Evolutionary conservation across 2,888 invertebrate species (phyloP), one percentile per base, ranked within the genome.

Genomic region (Andrena dorsata): DNA sequence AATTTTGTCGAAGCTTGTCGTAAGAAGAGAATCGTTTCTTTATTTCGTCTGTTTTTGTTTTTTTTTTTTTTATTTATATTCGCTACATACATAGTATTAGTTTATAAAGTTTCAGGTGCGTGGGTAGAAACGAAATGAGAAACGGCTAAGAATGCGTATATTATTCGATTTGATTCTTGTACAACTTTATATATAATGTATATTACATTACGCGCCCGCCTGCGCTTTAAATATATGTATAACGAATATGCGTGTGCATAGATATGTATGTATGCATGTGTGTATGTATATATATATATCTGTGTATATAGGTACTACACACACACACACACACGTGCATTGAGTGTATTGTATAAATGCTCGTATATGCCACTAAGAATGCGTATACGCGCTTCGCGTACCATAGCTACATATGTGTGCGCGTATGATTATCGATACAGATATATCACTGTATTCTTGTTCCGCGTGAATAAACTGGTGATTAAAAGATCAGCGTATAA

Each of bases 381-480:
- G 81, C 75, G 79, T 85, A 76, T 80, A 83, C 76, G 70, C 78
- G 69, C 63, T 73, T 64, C 69, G 77, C 80, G 76, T 83, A 84
- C 74, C 75, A 76, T 60, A 74, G 78, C 69, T 79, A 68, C 72
- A 66, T 41, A 56, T 84, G 84, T 70, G 76, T 79, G 66, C 72
- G 66, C 79, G 72, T 82, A 88, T 74, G 68, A 80, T 75, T 70
- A 85, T 75, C 63, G 79, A 86, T 87, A 90, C 84, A 86, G 81
- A 90, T 89, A 90, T 91, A 82, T 86, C 90, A 90, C 90, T 90
- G 88, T 90, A 89, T 90, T 88, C 88, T 91, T 92, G 90, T 92
- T 83, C 91, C 90, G 90, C 89, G 90, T 89, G 91, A 92, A 92
- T 92, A 92, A 92, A 92, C 86, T 88, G 85, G 90, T 89, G 90